Evolutionary conservation across 2,888 invertebrate genomes (phyloP).

Genomic region (Syritta pipiens): DNA sequence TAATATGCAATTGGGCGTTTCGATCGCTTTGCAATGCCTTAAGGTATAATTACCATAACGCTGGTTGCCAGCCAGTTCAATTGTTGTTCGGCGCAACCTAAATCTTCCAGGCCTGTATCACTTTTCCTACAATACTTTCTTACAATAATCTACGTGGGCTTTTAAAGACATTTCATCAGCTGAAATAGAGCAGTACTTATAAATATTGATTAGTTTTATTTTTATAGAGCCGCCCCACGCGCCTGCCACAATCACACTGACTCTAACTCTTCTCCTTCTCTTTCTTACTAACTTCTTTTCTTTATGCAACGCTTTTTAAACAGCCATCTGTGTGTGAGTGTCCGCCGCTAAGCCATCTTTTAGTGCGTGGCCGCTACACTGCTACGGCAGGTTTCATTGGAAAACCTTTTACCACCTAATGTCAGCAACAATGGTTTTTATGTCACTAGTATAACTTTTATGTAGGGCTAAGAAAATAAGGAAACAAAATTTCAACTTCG

Average conservation of each 20-base stretch:
- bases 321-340: neutral
- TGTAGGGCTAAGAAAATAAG: no score
- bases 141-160: constrained; percentile 2
- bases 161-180: constrained; percentile 11
- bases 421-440: neutral
- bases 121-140: neutral
- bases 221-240: neutral
- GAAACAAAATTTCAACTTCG: no score
- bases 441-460: neutral
- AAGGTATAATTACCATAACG: neutral
- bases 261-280: no score
- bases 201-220: neutral
- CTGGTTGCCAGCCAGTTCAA: no score
- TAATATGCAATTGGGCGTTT: neutral
- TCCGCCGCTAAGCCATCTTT: no score
- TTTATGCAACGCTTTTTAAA: neutral
- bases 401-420: neutral
- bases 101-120: neutral
- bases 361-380: neutral
- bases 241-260: no score
- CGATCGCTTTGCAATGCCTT: constrained; percentile 5
- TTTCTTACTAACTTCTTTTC: neutral
- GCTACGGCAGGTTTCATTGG: constrained; percentile 1
- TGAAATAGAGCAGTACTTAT: neutral
- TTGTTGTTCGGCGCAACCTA: neutral